A percentile compares a stretch with the other conserved stretches of the same genome.
Evolutionary conservation across 1,140 invertebrate genomes (phyloP).

Genomic region (Saxidomus purpurata): DNA sequence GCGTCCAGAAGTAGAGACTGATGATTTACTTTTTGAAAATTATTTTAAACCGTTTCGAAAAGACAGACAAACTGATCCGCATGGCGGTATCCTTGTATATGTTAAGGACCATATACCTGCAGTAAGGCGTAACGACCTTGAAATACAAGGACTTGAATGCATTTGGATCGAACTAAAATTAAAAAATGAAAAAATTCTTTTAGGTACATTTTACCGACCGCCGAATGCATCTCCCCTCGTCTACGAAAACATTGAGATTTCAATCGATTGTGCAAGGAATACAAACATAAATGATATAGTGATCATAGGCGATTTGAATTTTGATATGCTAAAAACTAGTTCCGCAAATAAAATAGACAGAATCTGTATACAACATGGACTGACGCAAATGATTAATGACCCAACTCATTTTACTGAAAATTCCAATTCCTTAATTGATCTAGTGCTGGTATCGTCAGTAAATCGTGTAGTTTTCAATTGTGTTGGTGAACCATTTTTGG

Average conservation of each 20-base stretch:
- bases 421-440: background rate
- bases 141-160: no score
- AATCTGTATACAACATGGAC: background rate
- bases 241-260: background rate
- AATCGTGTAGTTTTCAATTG: background rate
- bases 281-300: background rate
- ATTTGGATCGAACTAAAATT: background rate
- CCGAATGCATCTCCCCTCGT: background rate
- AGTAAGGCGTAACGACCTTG: background rate
- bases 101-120: background rate
- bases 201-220: background rate
- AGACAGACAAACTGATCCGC: background rate
- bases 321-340: background rate
- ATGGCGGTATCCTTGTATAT: background rate
- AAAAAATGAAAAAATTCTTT: background rate
- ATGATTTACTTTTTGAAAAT: background rate
- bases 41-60: background rate
- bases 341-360: background rate
- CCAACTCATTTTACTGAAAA: background rate
- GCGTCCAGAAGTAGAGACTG: background rate
- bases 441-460: background rate
- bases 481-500: slow-evolving; percentile 23
- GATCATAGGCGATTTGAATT: background rate
- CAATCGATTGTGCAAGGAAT: background rate
- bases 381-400: background rate